These are phyloP conservation scores for Limnephilus lunatus DNA, from an alignment of 2,888 invertebrate species.

Conservation along the genomic window DNA sequence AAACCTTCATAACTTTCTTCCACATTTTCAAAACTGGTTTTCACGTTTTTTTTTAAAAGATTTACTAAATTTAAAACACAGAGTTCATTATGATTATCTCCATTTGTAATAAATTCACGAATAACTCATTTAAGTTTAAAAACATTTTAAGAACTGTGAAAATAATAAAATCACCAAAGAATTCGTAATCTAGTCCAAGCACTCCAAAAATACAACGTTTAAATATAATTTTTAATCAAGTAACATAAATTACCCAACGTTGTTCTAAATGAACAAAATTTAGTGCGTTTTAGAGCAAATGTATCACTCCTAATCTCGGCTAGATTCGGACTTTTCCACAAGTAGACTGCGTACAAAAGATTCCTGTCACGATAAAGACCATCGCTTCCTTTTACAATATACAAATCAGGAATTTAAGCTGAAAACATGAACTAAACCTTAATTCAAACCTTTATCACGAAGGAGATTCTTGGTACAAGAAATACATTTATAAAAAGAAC, in stretches of 20 bases:
- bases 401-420: conserved; percentile 6
- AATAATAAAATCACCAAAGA: background rate
- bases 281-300: background rate
- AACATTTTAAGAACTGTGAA: background rate
- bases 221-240: background rate
- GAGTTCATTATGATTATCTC: too few relatives aligned
- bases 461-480: background rate
- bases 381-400: conserved; percentile 22
- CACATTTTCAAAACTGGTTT: too few relatives aligned
- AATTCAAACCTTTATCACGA: background rate
- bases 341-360: conserved; percentile 14
- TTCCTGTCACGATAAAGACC: background rate
- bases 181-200: background rate
- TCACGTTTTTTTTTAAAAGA: too few relatives aligned
- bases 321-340: conserved; percentile 5
- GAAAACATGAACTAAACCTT: background rate
- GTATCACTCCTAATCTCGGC: conserved; percentile 14
- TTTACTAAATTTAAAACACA: too few relatives aligned
- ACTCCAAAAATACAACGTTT: background rate
- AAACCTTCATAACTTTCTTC: too few relatives aligned
- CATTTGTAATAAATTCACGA: too few relatives aligned
- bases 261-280: conserved; percentile 6
- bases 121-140: background rate
- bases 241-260: background rate
- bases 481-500: background rate